Base-by-base conservation (phyloP, 2,888 invertebrate species). In the Cartodere bifasciata region DNA sequence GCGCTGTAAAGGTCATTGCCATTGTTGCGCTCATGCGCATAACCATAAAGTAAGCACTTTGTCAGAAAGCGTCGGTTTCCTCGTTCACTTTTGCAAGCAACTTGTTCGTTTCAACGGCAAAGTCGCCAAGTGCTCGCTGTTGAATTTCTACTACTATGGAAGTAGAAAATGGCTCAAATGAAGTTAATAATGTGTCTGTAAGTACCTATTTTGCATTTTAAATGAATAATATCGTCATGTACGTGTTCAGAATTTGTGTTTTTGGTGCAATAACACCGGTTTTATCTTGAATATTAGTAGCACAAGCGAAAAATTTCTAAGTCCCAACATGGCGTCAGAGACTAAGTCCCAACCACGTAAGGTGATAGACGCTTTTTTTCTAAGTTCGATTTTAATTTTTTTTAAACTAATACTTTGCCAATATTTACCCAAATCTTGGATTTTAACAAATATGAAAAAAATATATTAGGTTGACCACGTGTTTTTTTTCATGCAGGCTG, bases 241-340 rank as follows among this genome's bases (percentile, higher is more conserved):
- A 34, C 35, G 22, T 30, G 32, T 23, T 29, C 35, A 39, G 36
- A 47, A 43, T 46, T 42, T 37, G n/a, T 14, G 12, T 28, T n/a
- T n/a, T n/a, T n/a, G n/a, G n/a, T n/a, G n/a, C n/a, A n/a, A 32
- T 40, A 50, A 45, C 6, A 31, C 31, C 41, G 45, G 44, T 66
- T 63, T 64, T 62, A 67, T 70, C 60, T 63, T 72, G 67, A 50
- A 60, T 56, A 51, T 48, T 52, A 50, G 53, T 52, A 53, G 46
- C 55, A 55, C 38, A 36, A 36, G 40, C 56, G 59, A 66, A 70
- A 71, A 61, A 70, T 70, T 70, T 72, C 70, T 70, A 81, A 81
- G 80, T 81, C 79, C 78, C 76, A 81, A 81, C 77, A 83, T 82
- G 82, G 82, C 82, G 82, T 75, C 80, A 73, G 70, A 68, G 68